Conservation (phyloP, 2,113 vertebrate species). For the Melanotaenia duboulayi region DNA sequence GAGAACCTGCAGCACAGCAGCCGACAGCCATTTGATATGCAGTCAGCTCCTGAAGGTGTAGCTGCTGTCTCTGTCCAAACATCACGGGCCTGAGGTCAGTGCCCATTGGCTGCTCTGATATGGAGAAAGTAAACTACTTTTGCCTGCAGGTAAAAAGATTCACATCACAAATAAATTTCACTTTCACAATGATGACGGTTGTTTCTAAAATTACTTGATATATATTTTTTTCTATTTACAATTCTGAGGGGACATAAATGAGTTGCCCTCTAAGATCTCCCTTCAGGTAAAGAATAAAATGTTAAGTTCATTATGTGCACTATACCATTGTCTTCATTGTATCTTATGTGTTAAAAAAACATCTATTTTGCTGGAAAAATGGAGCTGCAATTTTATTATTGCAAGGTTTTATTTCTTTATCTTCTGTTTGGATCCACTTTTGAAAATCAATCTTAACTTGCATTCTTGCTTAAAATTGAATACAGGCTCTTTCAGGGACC, state of each 20-base stretch:
- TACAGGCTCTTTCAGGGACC: slow-evolving; percentile 1
- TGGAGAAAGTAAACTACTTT: slow-evolving; percentile 21
- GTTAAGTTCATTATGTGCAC: neutral
- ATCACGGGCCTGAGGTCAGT: neutral
- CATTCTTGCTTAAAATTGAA: neutral
- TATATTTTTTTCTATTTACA: neutral
- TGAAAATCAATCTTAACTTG: slow-evolving; percentile 28
- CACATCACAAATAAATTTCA: neutral
- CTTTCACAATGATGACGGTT: neutral
- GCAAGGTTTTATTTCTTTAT: neutral
- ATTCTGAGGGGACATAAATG: neutral
- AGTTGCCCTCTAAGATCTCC: neutral
- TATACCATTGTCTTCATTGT: neutral
- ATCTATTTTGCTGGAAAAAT: neutral
- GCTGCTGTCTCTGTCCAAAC: slow-evolving; percentile 20
- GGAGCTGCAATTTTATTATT: neutral
- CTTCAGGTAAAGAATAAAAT: neutral
- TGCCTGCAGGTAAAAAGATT: slow-evolving; percentile 10
- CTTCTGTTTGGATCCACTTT: slow-evolving; percentile 17
- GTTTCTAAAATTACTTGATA: neutral
- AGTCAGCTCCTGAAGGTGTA: slow-evolving; percentile 6
- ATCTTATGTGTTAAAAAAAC: neutral
- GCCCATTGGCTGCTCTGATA: slow-evolving; percentile 10
- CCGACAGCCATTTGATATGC: slow-evolving; percentile 28
- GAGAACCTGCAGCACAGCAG: slow-evolving; percentile 27